Percentiles rank a stretch among this genome's conserved stretches.
Conservation (phyloP, 2,797 vertebrate genomes). For the Borostomias antarcticus region DNA sequence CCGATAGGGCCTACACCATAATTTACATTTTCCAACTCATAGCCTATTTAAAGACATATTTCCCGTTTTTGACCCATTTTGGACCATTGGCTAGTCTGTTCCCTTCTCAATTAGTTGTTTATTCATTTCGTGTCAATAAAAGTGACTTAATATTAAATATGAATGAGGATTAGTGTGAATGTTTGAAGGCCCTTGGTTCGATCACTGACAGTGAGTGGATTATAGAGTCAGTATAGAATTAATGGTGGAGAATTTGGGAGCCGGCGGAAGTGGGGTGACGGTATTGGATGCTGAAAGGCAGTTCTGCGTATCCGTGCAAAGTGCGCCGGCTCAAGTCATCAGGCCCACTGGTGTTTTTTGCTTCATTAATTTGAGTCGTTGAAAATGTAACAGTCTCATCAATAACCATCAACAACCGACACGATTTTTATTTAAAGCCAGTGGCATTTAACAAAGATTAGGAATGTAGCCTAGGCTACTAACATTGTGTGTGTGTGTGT, state of each 20-base stretch:
- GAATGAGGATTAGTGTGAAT: conserved; percentile 61
- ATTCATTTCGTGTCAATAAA: conserved; percentile 45
- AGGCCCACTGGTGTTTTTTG: neutral
- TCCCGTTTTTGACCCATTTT: neutral
- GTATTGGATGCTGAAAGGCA: neutral
- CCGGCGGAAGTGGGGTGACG: too few species aligned
- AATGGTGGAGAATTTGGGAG: too few species aligned
- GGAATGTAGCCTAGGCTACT: too few species aligned
- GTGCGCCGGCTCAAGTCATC: neutral
- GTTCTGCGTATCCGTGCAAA: too few species aligned
- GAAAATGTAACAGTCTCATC: neutral
- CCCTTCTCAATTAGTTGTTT: neutral
- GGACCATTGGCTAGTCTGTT: too few species aligned
- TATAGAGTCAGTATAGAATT: too few species aligned
- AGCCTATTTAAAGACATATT: too few species aligned
- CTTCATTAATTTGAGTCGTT: neutral
- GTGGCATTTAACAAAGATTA: neutral
- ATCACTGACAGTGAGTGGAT: conserved; percentile 38
- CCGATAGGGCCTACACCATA: too few species aligned
- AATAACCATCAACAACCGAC: neutral
- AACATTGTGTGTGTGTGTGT: too few species aligned
- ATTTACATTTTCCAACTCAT: too few species aligned
- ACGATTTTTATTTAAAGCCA: neutral
- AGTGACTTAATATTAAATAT: conserved; percentile 50
- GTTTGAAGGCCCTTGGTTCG: conserved; percentile 28